Conservation (phyloP, 2,888 invertebrate genomes). For the Altica lythri region DNA sequence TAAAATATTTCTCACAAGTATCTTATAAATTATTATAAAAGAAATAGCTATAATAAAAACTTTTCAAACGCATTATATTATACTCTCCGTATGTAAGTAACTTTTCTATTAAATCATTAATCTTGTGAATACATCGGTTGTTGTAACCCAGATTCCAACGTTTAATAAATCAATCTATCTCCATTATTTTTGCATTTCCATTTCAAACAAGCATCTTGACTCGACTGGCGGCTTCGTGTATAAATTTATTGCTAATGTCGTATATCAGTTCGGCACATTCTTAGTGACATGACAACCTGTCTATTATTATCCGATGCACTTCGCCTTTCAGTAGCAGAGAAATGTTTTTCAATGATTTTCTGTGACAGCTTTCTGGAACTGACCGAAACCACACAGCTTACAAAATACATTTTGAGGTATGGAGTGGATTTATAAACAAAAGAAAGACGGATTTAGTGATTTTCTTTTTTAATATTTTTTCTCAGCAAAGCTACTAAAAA, state of each 20-base stretch:
- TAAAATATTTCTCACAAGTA: too few relatives aligned
- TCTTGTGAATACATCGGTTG: background rate
- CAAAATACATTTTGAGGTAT: too few relatives aligned
- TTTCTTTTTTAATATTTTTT: too few relatives aligned
- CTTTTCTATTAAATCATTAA: too few relatives aligned
- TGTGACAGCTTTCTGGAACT: slow-evolving; percentile 5
- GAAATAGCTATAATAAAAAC: too few relatives aligned
- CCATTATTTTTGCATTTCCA: background rate
- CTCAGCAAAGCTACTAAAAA: too few relatives aligned
- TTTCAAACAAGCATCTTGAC: background rate
- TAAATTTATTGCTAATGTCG: slow-evolving; percentile 26
- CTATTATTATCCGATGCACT: slow-evolving; percentile 22
- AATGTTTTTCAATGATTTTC: background rate
- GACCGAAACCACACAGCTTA: slow-evolving; percentile 1
- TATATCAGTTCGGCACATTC: slow-evolving; percentile 28
- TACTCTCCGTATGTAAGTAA: too few relatives aligned
- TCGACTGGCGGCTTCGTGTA: slow-evolving; percentile 3
- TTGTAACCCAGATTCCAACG: slow-evolving; percentile 2
- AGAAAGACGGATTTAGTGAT: too few relatives aligned
- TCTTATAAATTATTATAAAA: too few relatives aligned
- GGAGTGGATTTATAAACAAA: too few relatives aligned
- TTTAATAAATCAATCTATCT: slow-evolving; percentile 2
- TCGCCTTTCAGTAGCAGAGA: slow-evolving; percentile 11
- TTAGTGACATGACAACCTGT: slow-evolving; percentile 24
- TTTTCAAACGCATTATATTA: too few relatives aligned